Percentiles rank a stretch among this genome's conserved stretches.
Evolutionary conservation across 30 jellyfish, hydroid and myxozoan genomes (phyloP).

Genomic region (Turritopsis dohrnii): DNA sequence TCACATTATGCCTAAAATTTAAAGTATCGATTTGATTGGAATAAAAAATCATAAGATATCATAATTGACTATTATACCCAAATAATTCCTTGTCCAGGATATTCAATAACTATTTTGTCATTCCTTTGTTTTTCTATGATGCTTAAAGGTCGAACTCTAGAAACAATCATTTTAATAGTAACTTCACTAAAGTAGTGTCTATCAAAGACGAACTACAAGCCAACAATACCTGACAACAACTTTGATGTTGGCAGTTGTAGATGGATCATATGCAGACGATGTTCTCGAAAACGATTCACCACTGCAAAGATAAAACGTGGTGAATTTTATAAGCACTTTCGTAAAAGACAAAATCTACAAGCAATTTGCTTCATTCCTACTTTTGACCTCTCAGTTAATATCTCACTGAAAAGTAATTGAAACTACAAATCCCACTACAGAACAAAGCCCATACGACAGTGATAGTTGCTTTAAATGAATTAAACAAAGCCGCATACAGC

Average conservation of each 20-base stretch:
- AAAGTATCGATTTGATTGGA: neutral
- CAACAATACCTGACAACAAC: conserved; percentile 91
- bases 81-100: conserved; percentile 71
- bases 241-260: conserved; percentile 41
- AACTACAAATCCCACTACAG: no score
- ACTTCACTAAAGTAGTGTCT: no score
- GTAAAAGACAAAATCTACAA: no score
- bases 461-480: no score
- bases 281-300: conserved; percentile 33
- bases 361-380: no score
- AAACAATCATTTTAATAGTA: neutral
- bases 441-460: no score
- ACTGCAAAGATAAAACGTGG: neutral
- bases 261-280: conserved; percentile 42
- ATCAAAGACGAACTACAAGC: no score
- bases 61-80: conserved; percentile 49
- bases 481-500: no score
- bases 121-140: conserved; percentile 43
- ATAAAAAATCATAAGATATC: neutral
- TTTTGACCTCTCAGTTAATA: no score
- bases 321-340: no score
- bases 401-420: no score
- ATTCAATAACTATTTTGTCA: conserved; percentile 58
- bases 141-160: conserved; percentile 80
- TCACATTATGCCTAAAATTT: neutral